Percentiles rank a stretch among this genome's conserved stretches.
Evolutionary conservation across 2,888 invertebrate species (phyloP).

Genomic region (Chromoteleia sp.): DNA sequence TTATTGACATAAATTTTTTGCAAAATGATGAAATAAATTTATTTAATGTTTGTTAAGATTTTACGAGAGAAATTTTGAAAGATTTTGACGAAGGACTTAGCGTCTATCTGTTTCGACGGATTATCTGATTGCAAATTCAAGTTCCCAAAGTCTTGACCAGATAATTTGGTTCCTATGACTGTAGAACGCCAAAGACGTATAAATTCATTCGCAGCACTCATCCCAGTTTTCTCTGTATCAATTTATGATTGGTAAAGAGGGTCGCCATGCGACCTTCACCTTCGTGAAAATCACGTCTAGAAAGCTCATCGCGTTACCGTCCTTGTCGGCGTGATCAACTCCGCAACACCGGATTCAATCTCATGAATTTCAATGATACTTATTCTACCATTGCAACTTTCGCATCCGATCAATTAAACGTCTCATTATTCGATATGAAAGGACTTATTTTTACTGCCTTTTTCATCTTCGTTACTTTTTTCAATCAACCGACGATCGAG

Average conservation of each 20-base stretch:
- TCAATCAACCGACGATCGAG: constrained; percentile 12
- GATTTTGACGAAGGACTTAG: too few species aligned
- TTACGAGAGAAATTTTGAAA: neutral
- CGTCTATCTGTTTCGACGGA: neutral
- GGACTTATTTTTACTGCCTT: constrained; percentile 17
- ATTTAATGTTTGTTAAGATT: too few species aligned
- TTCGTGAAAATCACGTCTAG: constrained; percentile 77
- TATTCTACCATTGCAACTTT: constrained; percentile 63
- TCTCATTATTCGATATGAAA: constrained; percentile 58
- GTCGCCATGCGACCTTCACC: constrained; percentile 76
- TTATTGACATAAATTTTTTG: too few species aligned
- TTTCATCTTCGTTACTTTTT: constrained; percentile 22
- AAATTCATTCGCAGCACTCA: constrained; percentile 23
- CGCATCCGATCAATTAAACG: constrained; percentile 60
- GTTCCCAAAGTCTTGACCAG: constrained; percentile 19
- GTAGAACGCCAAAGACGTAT: constrained; percentile 7
- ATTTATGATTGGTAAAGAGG: constrained; percentile 57
- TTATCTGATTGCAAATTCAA: constrained; percentile 35
- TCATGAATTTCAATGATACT: constrained; percentile 68
- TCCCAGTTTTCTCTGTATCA: constrained; percentile 47
- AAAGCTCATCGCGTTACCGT: constrained; percentile 71
- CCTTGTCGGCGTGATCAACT: constrained; percentile 60
- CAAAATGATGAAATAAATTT: too few species aligned
- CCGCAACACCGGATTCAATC: constrained; percentile 59
- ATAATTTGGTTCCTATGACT: constrained; percentile 33